These are phyloP conservation scores for Marcusenius ussheri DNA, from an alignment of 2,113 vertebrate genomes.

Conservation along the genomic window DNA sequence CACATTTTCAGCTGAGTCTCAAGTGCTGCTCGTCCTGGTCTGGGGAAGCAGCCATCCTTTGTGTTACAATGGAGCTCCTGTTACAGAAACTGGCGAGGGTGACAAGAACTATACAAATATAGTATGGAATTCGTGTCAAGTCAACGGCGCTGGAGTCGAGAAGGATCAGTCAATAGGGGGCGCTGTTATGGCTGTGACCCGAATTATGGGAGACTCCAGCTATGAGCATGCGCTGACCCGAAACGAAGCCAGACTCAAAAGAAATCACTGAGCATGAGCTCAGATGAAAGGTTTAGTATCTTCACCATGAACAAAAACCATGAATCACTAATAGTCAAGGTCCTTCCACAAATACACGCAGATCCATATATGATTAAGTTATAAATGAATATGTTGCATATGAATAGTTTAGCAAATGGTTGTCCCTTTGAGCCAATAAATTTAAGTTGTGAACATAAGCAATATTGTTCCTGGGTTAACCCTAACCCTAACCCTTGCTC, in stretches of 20 bases:
- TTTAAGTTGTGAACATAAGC: background rate
- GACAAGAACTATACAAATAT: background rate
- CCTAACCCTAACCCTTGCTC: background rate
- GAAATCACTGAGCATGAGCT: background rate
- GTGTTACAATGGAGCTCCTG: slow-evolving; percentile 1
- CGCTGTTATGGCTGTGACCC: background rate
- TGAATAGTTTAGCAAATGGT: background rate
- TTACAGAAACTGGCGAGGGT: background rate
- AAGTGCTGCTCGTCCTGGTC: background rate
- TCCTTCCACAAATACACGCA: background rate
- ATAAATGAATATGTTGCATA: background rate
- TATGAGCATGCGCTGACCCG: background rate
- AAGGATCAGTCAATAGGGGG: slow-evolving; percentile 6
- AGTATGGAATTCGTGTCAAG: slow-evolving; percentile 4
- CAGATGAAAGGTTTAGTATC: background rate
- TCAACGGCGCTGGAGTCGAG: background rate
- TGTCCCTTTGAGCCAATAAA: background rate
- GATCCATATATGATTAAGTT: background rate
- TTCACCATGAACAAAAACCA: background rate
- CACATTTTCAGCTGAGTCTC: slow-evolving; percentile 29
- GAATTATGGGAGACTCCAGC: background rate
- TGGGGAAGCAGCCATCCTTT: background rate
- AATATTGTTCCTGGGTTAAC: no score
- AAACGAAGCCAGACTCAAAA: background rate
- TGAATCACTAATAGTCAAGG: background rate